Evolutionary conservation across 2,888 invertebrate genomes (phyloP), one percentile per base, ranked within the genome.

Genomic region (Tiliacea citrago): DNA sequence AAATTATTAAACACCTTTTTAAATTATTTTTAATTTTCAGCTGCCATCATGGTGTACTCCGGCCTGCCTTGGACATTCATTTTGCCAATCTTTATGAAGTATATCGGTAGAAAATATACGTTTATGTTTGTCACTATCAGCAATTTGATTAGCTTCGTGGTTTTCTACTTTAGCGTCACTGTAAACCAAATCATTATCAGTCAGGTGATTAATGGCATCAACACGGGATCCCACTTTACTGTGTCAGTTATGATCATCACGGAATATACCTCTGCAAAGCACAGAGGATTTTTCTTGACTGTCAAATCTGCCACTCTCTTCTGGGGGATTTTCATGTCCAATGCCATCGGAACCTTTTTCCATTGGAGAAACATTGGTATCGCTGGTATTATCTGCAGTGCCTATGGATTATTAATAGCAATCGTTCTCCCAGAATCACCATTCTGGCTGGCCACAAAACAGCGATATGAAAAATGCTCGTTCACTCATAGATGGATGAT

Each of bases 361-460:
- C 86, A 90, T 68, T 91, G 90, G 91, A 91, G 82, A 29, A 83
- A 84, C 9, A 91, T 91, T 42, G 86, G 82, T 1, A 13, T 90
- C 6, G 51, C 86, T 21, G 87, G 89, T 1, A 75, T 91, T 7
- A 0, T 84, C 0, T 85, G 85, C 24, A 72, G 78, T 47, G 42
- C 79, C 24, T 90, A 89, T 39, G 75, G 73, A 0, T 53, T 90
- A 39, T 49, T 74, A 2, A 83, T 85, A 10, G 68, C 87, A 35
- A 58, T 89, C 1, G 65, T 89, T 12, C 86, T 88, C 81, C 90
- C 92, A 6, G 91, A 91, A 69, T 91, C 92, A n/a, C 91, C 91
- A 16, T 85, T 83, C 55, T 90, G 89, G 89, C 42, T 89, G 24
- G 87, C 86, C 0, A 73, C 72, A 0, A 83, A 69, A 55, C 69